Evolutionary conservation across 1,140 invertebrate genomes (phyloP), one percentile per base, ranked within the genome.

Genomic region (Lepidurus arcticus): DNA sequence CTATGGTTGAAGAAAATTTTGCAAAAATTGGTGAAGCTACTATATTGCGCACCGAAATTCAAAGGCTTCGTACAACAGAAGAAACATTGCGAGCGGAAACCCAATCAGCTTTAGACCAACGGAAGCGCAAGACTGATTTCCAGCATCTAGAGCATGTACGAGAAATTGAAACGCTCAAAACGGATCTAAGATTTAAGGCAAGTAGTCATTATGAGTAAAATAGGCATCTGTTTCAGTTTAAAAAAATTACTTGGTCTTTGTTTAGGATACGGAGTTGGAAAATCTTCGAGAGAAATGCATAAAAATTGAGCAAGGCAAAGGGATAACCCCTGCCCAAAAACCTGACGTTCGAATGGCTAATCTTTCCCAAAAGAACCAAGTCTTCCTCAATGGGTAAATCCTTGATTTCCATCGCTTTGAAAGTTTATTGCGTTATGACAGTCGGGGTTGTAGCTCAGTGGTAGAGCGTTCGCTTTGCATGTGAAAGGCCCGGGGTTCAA

Each of bases 381-480:
- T 3, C 8, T 65, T 65, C 13, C 8, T 65, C 6, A 65, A 65
- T 21, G 8, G 13, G 53, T 65, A 65, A 13, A 34, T 13, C 53
- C 53, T 65, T 7, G 0, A 7, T 21, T 16, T 65, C 0, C 7
- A 9, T 13, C 1, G 4, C 21, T 65, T 16, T 21, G 8, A 21
- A 7, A 1, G 5, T 4, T 9, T n/a, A 13, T 0, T 1, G 7
- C 13, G 0, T 0, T 21, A 1, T 78, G 1, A 0, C 44, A 44
- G 21, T 78, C 3, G 90, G 90, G 90, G 90, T 89, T 90, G 89
- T 90, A 90, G 89, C 90, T 90, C 90, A 90, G 89, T 90, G 92
- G 92, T 93, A 93, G 92, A 93, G 92, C 92, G 92, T 92, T 92
- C 91, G 92, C 92, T 94, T 93, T 92, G 92, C 92, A 93, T 93